A percentile compares a stretch with the other conserved stretches of the same genome.
Conservation (phyloP, 2,888 invertebrate species). For the Zonitis immaculata region DNA sequence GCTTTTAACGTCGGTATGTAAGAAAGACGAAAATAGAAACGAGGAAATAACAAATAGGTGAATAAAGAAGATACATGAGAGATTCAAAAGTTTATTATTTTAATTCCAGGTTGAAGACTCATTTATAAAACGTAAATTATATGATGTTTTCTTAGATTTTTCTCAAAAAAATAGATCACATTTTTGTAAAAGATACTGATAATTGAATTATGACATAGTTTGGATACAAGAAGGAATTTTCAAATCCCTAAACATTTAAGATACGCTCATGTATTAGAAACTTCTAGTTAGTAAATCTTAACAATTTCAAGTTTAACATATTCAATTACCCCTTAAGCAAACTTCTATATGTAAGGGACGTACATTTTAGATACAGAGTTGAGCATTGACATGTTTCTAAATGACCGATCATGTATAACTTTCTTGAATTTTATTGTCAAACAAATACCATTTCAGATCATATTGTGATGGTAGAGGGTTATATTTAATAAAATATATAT, state of each 20-base stretch:
- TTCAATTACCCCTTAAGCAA: not conserved
- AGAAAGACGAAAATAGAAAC: not conserved
- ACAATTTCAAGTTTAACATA: not conserved
- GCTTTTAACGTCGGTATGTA: slow-evolving; percentile 10
- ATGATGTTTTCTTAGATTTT: too few species aligned
- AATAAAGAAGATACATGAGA: not conserved
- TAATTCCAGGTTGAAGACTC: not conserved
- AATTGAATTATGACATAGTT: too few species aligned
- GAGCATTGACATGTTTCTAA: not conserved
- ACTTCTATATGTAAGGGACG: not conserved
- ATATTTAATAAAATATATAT: too few species aligned
- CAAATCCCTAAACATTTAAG: not conserved
- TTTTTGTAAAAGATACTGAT: too few species aligned
- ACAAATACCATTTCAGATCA: not conserved
- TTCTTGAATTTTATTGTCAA: not conserved
- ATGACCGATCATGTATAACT: slow-evolving; percentile 1
- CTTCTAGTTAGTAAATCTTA: slow-evolving; percentile 1
- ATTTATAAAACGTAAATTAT: not conserved
- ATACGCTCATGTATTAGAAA: not conserved
- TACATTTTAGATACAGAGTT: not conserved
- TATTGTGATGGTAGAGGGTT: too few species aligned
- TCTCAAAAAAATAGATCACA: not conserved
- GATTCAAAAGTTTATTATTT: not conserved
- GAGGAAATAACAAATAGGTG: too few species aligned
- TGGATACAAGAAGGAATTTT: not conserved